Conservation (phyloP, 2,888 invertebrate genomes). For the Cistogaster globosa region DNA sequence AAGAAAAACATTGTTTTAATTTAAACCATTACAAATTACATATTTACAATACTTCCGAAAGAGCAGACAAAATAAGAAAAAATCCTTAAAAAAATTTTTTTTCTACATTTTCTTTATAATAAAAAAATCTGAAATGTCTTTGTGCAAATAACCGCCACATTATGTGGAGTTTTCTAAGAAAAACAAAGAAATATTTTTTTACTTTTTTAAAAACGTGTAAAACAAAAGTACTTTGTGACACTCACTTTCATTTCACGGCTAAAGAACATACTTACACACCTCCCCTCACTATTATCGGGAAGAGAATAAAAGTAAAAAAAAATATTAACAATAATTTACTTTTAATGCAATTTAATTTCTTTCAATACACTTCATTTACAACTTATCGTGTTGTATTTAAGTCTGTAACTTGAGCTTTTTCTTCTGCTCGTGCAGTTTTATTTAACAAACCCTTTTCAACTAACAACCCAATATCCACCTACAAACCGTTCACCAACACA, state of each 20-base stretch:
- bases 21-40: too few species aligned
- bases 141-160: constrained; percentile 1
- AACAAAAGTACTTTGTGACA: constrained; percentile 56
- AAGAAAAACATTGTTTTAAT: too few species aligned
- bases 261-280: too few species aligned
- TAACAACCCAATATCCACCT: neutral
- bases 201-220: constrained; percentile 24
- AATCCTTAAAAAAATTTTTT: neutral
- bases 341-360: constrained; percentile 67
- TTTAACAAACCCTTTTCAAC: neutral
- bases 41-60: neutral
- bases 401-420: neutral
- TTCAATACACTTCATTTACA: constrained; percentile 41
- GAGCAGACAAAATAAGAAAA: neutral
- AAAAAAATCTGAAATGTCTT: neutral
- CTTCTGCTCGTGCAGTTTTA: neutral
- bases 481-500: neutral
- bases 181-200: neutral
- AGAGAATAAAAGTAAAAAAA: too few species aligned
- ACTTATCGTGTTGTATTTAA: neutral
- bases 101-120: constrained; percentile 5
- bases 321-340: constrained; percentile 55
- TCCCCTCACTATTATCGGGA: neutral
- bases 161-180: constrained; percentile 13
- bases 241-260: constrained; percentile 56